Percentiles rank a stretch among this genome's conserved stretches.
phyloP scores from a whole-genome alignment of 1,140 invertebrate genomes.

The Cryptotermes secundus region DNA sequence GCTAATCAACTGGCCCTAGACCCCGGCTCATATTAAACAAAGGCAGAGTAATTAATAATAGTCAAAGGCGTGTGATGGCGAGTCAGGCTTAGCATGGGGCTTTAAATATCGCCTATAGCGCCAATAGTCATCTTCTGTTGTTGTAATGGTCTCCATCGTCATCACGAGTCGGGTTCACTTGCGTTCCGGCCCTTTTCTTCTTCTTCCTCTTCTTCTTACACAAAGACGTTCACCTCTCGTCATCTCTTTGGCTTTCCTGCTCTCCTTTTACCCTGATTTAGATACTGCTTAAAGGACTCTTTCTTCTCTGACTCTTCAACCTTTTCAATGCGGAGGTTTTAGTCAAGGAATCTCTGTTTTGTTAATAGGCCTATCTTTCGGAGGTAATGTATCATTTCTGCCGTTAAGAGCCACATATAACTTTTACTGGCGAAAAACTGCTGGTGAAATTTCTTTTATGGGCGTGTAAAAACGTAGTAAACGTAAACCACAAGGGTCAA shows the following conservation, averaged over 20 bases:
- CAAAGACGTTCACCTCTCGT: not conserved
- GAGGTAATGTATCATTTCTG: too few species aligned
- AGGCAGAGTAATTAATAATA: slow-evolving; percentile 35
- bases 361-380: too few species aligned
- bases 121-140: slow-evolving; percentile 2
- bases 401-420: too few species aligned
- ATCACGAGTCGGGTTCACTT: not conserved
- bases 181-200: not conserved
- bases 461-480: too few species aligned
- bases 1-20: slow-evolving; percentile 31
- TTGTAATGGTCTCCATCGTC: too few species aligned
- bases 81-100: slow-evolving; percentile 21
- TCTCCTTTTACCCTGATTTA: not conserved
- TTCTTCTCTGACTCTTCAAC: too few species aligned
- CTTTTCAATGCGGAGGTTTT: too few species aligned
- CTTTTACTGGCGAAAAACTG: too few species aligned
- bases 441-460: too few species aligned
- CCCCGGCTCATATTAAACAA: slow-evolving; percentile 35
- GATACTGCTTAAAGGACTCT: not conserved
- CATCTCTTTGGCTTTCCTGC: not conserved
- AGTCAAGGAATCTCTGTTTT: too few species aligned
- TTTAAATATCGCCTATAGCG: slow-evolving; percentile 21
- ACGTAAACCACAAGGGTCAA: too few species aligned
- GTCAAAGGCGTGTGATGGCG: slow-evolving; percentile 30
- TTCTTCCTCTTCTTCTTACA: not conserved